phyloP scores from a whole-genome alignment of 2,888 invertebrate species.

The Aethes cnicana region DNA sequence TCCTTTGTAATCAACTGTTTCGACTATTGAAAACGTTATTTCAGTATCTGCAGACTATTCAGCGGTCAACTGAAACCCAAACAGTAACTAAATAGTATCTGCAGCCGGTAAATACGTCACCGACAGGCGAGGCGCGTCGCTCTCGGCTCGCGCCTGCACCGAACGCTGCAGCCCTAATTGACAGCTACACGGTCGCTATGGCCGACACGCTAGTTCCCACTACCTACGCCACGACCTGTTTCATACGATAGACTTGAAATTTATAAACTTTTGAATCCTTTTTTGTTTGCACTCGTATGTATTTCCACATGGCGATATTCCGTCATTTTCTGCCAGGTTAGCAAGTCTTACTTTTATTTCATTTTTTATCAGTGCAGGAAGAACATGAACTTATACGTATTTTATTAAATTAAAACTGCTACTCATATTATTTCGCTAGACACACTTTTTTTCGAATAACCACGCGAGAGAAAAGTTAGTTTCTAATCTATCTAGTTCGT shows the following conservation, averaged over 20 bases:
- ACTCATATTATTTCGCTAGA: too few species aligned
- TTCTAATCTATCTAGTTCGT: slow-evolving; percentile 5
- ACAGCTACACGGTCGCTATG: slow-evolving; percentile 38
- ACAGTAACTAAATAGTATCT: slow-evolving; percentile 9
- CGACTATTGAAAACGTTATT: too few species aligned
- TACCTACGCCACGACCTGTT: slow-evolving; percentile 16
- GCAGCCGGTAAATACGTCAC: slow-evolving; percentile 22
- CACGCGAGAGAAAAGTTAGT: too few species aligned
- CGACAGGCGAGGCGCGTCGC: slow-evolving; percentile 20
- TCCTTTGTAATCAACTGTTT: too few species aligned
- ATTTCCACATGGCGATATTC: too few species aligned
- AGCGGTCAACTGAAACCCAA: not conserved
- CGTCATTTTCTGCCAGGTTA: too few species aligned
- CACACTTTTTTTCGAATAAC: too few species aligned
- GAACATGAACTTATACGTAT: too few species aligned
- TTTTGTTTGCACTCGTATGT: not conserved
- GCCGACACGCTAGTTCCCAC: slow-evolving; percentile 33
- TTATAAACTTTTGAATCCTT: not conserved
- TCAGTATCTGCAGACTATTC: too few species aligned
- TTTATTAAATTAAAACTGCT: too few species aligned
- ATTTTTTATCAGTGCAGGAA: too few species aligned
- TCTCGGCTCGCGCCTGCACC: slow-evolving; percentile 31
- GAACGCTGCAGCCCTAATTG: slow-evolving; percentile 38
- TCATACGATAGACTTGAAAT: slow-evolving; percentile 14
- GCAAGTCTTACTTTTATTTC: too few species aligned